These are phyloP conservation scores for Pteropus rufus DNA, from an alignment of 2,797 vertebrate genomes.

Conservation along the genomic window DNA sequence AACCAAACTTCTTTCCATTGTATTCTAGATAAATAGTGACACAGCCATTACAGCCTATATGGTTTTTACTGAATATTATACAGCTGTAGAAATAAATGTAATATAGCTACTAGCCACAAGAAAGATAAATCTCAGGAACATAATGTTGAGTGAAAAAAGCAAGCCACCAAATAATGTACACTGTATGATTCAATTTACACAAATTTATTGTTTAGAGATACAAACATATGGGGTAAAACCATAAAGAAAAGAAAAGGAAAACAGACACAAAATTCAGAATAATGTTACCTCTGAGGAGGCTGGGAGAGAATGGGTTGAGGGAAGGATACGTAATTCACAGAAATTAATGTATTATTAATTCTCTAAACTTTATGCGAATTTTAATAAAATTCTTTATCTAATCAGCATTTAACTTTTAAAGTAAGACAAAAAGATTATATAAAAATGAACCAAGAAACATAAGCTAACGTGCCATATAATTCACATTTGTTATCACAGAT, in stretches of 20 bases:
- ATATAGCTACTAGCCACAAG: background rate
- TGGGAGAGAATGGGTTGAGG: background rate
- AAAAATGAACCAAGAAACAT: background rate
- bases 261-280: background rate
- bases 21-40: background rate
- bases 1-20: background rate
- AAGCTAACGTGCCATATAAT: background rate
- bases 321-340: background rate
- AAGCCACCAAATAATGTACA: background rate
- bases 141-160: background rate
- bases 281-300: background rate
- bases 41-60: background rate
- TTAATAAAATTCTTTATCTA: background rate
- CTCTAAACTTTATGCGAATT: background rate
- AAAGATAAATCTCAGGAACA: background rate
- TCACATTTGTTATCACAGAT: background rate
- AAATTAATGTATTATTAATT: background rate
- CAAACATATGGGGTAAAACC: background rate
- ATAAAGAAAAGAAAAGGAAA: background rate
- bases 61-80: background rate
- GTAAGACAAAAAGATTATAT: background rate
- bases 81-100: background rate
- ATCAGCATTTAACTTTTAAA: slow-evolving; percentile 27
- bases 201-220: background rate
- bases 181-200: background rate